A percentile compares a stretch with the other conserved stretches of the same genome.
Conservation (phyloP, 2,888 invertebrate species). For the Tortrix viridana region DNA sequence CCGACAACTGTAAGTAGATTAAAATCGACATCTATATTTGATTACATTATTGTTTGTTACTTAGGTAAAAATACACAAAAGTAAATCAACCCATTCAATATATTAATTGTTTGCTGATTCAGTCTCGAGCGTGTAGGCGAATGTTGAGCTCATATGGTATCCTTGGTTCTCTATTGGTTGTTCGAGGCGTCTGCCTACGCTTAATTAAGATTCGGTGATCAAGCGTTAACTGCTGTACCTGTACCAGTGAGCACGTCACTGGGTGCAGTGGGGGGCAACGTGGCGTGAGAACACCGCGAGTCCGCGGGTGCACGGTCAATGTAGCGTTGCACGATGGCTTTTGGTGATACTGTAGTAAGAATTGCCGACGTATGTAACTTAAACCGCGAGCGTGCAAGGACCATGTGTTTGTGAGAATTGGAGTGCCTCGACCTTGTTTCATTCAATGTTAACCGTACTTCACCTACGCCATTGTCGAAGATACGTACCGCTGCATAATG, state of each 20-base stretch:
- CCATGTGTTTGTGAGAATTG: too few species aligned
- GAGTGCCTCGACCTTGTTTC: too few species aligned
- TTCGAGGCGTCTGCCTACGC: conserved; percentile 4
- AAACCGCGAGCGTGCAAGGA: too few species aligned
- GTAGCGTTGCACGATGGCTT: conserved; percentile 40
- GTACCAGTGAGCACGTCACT: conserved; percentile 41
- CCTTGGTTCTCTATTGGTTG: conserved; percentile 10
- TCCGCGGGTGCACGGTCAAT: neutral
- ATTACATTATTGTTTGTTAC: too few species aligned
- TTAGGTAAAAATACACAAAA: neutral
- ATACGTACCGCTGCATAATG: too few species aligned
- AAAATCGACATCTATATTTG: too few species aligned
- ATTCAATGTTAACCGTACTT: too few species aligned
- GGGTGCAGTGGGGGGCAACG: conserved; percentile 54
- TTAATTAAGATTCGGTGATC: conserved; percentile 15
- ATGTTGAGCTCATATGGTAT: conserved; percentile 32
- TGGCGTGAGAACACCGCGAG: conserved; percentile 25
- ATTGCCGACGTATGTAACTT: too few species aligned
- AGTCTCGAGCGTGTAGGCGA: conserved; percentile 37
- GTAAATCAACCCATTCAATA: neutral
- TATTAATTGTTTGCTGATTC: conserved; percentile 27
- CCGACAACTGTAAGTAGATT: too few species aligned
- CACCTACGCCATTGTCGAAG: too few species aligned
- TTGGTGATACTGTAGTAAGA: too few species aligned
- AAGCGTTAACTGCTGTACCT: conserved; percentile 7